Evolutionary conservation across 1,140 invertebrate genomes (phyloP), one percentile per base, ranked within the genome.

Genomic region (Drosophila pandora): DNA sequence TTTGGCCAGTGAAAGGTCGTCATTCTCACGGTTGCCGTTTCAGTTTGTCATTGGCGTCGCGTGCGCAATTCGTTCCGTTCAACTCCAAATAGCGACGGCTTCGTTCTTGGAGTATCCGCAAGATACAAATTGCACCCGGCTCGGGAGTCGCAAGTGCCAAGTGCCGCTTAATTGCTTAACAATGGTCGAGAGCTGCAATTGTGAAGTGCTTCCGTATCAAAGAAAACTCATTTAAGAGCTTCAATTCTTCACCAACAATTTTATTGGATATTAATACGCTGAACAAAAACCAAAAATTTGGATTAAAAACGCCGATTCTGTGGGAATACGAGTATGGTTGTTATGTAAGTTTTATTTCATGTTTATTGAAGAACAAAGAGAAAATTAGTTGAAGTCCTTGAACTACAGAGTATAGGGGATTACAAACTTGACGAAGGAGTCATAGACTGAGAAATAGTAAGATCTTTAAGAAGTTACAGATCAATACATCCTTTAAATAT

Each of bases 301-400:
- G 81, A 83, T 85, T 80, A 73, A 68, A 56, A 47, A 32, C 60
- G 67, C 39, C 56, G 25, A 30, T 50, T 76, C 45, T 39, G 12
- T 71, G 87, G 82, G 82, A 85, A 87, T 82, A 47, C 43, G 43
- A 47, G 17, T 47, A 87, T 87, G 82, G 82, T 87, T 88, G 83
- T 87, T 69, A 79, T 87, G 82, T 87, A 88, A 87, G 82, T 85
- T 73, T 9, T 13, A 22, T 22, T 43, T 12, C 4, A 12, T 37
- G 10, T 37, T 37, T 4, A 12, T n/a, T 9, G 0, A 32, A 28
- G 7, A 28, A 25, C 5, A 28, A 6, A 28, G 25, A 4, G 7
- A 28, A 28, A 28, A 28, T 28, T 1, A 17, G 5, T 28, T 28
- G 0, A 0, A 28, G 25, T 28, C 25, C 25, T 37, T 7, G 34